A percentile compares a stretch with the other conserved stretches of the same genome.
These are phyloP conservation scores for Mormyrus iriodes DNA, from an alignment of 2,113 vertebrate species.

Conservation along the genomic window DNA sequence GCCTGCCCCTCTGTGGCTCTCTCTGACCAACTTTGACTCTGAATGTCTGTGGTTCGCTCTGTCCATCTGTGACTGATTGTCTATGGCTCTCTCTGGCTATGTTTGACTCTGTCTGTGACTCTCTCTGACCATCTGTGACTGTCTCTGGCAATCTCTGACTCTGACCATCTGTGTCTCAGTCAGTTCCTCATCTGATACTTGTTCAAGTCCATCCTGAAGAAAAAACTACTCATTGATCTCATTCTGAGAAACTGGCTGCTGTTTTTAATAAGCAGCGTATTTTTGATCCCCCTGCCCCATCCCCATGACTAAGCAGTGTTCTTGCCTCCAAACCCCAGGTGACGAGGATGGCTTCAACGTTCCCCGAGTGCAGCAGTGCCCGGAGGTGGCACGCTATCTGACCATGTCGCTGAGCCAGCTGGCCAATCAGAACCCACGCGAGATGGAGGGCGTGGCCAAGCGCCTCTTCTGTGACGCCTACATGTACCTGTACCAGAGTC, in stretches of 20 bases:
- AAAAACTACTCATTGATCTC: background rate
- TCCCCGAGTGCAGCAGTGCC: slow-evolving; percentile 66
- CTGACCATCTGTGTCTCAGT: background rate
- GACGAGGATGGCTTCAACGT: slow-evolving; percentile 76
- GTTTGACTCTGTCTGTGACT: background rate
- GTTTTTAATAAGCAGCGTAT: background rate
- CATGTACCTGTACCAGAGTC: slow-evolving; percentile 84
- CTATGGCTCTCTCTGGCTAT: background rate
- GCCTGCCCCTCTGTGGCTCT: background rate
- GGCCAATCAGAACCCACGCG: slow-evolving; percentile 68
- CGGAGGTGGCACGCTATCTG: slow-evolving; percentile 71
- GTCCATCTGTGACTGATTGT: background rate
- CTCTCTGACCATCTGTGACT: too few relatives aligned
- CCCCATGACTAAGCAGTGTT: background rate
- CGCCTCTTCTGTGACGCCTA: slow-evolving; percentile 84
- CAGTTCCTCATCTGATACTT: background rate
- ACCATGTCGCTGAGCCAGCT: slow-evolving; percentile 60
- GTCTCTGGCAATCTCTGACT: too few relatives aligned
- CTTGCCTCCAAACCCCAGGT: slow-evolving; percentile 48
- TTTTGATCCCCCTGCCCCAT: background rate
- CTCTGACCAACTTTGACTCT: background rate
- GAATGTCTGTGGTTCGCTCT: background rate
- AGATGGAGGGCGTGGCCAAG: slow-evolving; percentile 81
- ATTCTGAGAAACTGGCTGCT: background rate
- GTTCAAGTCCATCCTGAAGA: background rate